Evolutionary conservation across 2,888 invertebrate genomes (phyloP), one percentile per base, ranked within the genome.

Genomic region (Heliconius erato): DNA sequence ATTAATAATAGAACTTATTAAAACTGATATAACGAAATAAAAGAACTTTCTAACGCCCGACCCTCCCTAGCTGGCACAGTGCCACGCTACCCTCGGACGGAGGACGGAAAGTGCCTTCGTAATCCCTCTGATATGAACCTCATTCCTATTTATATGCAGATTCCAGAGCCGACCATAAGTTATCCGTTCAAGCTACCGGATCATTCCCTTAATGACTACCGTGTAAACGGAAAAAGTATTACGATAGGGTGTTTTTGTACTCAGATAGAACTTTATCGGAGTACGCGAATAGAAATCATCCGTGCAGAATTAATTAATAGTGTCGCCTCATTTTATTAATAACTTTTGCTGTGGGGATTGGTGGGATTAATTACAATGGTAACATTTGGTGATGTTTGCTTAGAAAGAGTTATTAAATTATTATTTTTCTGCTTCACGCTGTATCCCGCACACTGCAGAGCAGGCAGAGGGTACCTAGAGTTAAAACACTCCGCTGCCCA

Each of bases 131-230:
- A 88, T 89, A 88, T 88, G 88, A 88, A 88, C 89, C 92, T 92
- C 93, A 91, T 91, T 93, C 89, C 95, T 94, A 96, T 96, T 95
- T 95, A 95, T 95, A 96, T 96, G 95, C 95, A 95, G 94, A 96
- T 95, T 95, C 92, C 91, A 92, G 90, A 90, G 89, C 93, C 93
- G 90, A 92, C 94, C 95, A 95, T 95, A 96, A 95, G 95, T 95
- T 95, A 95, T 93, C 92, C 94, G 92, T 91, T 93, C 92, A 90
- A 89, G 89, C 88, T 89, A 92, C 92, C 92, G 95, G 94, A 95
- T 95, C 95, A 95, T 92, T 91, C 91, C 91, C 91, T 92, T 94
- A 95, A 95, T 95, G 94, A 93, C 91, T 91, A 91, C 88, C 90
- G 91, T 92, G 92, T 93, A 93, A 93, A 94, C 92, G 92, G 91